Base-by-base conservation (phyloP, 1,140 invertebrate species). In the Hyposmocoma kahamanoa region DNA sequence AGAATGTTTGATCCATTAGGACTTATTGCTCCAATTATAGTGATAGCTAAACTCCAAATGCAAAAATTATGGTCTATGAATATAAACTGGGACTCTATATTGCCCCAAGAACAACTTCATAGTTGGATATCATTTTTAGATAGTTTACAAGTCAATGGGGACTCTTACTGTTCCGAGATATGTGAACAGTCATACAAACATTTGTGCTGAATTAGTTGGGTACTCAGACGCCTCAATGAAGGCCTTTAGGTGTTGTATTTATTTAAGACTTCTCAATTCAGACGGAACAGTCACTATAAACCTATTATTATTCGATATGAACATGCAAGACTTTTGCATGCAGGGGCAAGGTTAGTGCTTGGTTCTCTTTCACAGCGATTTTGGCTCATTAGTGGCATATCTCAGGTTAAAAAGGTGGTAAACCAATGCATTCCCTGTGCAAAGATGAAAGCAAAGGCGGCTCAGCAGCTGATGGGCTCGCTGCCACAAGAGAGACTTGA, bases 381-480 rank as follows among this genome's bases (percentile, higher is more conserved):
- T 52, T 9, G 39, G 42, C 34, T 51, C 18, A 21, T 59, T 11
- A 47, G 41, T 24, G 26, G 22, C 13, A 36, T 42, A 28, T 21
- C 46, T 20, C 18, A 34, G 20, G 41, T 62, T 9, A 54, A 53
- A 42, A 47, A 26, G 9, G 30, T 62, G 8, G 34, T 71, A 2
- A 34, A 56, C 6, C 53, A 50, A 46, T 76, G 74, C 50, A 19
- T 65, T 3, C 45, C 22, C 8, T 74, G 70, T 44, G 52, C 45
- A 21, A 48, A 45, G 8, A 30, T 53, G 9, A 56, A 51, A 22
- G 55, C 63, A 10, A 6, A 20, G 20, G 17, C 51, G 20, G 38
- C 50, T 20, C 20, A 47, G 9, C 63, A 58, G 6, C 34, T 52
- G 0, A 83, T 83, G 79, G 74, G 53, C 6, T 42, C 67, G 13